Evolutionary conservation across 2,113 vertebrate species (phyloP).

Genomic region (Ptilorrhoa leucosticta): DNA sequence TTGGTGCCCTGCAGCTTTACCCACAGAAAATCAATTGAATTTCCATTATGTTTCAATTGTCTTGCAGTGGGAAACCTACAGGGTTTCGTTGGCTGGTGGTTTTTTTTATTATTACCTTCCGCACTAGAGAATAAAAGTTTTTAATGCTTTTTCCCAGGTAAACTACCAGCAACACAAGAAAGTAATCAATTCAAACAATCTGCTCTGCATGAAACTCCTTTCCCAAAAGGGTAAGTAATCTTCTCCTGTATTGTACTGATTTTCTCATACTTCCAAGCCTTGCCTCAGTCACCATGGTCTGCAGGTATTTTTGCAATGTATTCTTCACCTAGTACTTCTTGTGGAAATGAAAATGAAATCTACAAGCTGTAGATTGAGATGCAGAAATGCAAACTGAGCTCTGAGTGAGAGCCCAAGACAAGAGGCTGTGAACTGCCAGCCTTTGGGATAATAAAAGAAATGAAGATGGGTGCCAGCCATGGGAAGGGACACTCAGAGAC

Average conservation of each 20-base stretch:
- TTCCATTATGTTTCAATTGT: constrained; percentile 67
- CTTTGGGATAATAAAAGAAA: neutral
- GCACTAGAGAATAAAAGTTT: constrained; percentile 25
- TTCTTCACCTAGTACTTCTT: neutral
- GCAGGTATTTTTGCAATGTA: neutral
- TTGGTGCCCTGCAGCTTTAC: constrained; percentile 62
- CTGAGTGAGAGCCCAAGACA: neutral
- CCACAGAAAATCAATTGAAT: constrained; percentile 66
- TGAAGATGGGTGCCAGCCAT: neutral
- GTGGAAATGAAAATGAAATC: neutral
- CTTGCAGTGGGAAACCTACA: constrained; percentile 46
- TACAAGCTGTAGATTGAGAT: neutral
- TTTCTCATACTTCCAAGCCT: neutral
- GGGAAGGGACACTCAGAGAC: neutral
- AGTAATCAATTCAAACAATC: constrained; percentile 49
- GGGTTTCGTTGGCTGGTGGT: neutral
- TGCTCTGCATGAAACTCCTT: constrained; percentile 17
- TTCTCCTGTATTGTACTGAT: neutral
- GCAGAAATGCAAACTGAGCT: neutral
- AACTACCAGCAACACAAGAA: constrained; percentile 12
- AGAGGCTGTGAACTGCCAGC: accelerated
- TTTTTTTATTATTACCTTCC: constrained; percentile 53
- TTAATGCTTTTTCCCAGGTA: constrained; percentile 26
- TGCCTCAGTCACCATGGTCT: neutral
- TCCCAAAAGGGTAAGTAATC: neutral